phyloP scores from a whole-genome alignment of 2,888 invertebrate species.

The Melanotus villosus region DNA sequence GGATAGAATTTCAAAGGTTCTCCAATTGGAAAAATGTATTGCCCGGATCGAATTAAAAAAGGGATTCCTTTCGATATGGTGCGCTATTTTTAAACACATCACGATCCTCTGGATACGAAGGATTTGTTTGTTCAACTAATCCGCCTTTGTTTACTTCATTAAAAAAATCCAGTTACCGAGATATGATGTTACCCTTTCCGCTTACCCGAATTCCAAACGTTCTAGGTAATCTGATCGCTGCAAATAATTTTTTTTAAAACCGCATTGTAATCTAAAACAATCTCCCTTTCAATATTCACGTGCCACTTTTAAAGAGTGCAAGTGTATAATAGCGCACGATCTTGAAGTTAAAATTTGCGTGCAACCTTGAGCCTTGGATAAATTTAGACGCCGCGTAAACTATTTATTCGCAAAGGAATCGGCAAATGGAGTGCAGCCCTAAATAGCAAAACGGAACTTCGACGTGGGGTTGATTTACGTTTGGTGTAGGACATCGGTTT shows the following conservation, averaged over 20 bases:
- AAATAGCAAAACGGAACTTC: conserved; percentile 29
- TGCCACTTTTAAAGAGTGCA: conserved; percentile 1
- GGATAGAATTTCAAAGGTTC: background rate
- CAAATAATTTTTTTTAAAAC: background rate
- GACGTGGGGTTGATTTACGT: conserved; percentile 35
- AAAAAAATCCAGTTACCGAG: conserved; percentile 15
- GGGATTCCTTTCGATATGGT: conserved; percentile 3
- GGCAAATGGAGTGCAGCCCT: background rate
- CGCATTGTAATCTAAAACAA: background rate
- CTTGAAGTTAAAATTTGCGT: conserved; percentile 12
- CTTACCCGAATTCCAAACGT: conserved; percentile 7
- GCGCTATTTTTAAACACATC: conserved; percentile 18
- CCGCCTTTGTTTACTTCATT: conserved; percentile 23
- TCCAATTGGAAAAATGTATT: background rate
- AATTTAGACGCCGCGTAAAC: conserved; percentile 26
- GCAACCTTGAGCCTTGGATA: conserved; percentile 32
- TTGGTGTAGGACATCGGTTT: conserved; percentile 32
- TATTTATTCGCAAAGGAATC: conserved; percentile 10
- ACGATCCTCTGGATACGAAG: conserved; percentile 7
- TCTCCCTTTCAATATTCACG: background rate
- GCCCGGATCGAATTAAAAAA: conserved; percentile 16
- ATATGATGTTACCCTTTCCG: background rate
- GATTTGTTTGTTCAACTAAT: conserved; percentile 21
- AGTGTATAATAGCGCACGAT: background rate
- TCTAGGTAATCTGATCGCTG: background rate